Evolutionary conservation across 2,113 vertebrate species (phyloP).

Genomic region (Phrynosoma blainvillii): DNA sequence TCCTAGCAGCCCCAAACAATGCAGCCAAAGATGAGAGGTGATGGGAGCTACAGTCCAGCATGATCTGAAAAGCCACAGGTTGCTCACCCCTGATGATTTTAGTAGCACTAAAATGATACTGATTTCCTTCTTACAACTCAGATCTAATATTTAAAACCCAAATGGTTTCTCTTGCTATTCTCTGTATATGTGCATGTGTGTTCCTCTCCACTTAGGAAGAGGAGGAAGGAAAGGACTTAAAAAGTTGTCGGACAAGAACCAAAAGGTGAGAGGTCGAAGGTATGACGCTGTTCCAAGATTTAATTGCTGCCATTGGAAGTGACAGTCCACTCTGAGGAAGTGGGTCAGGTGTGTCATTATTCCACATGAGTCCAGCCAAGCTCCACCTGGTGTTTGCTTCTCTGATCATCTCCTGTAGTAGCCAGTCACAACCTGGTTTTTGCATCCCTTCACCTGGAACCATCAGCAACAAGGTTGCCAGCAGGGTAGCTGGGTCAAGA

Average conservation of each 20-base stretch:
- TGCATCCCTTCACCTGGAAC: neutral
- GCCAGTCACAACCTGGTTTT: neutral
- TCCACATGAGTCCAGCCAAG: neutral
- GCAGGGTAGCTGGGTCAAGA: too few species aligned
- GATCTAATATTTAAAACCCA: neutral
- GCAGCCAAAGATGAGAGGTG: neutral
- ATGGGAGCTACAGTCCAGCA: neutral
- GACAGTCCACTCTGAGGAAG: neutral
- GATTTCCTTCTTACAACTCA: neutral
- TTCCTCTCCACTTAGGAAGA: neutral
- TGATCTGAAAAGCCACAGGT: neutral
- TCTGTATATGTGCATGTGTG: neutral
- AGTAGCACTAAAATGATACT: neutral
- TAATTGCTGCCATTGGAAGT: slow-evolving; percentile 30
- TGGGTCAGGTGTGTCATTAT: neutral
- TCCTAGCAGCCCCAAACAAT: neutral
- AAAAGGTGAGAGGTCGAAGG: slow-evolving; percentile 37
- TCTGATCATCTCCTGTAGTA: neutral
- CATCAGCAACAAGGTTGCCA: neutral
- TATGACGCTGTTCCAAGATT: neutral
- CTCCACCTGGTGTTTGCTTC: neutral
- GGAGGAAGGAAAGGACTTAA: neutral
- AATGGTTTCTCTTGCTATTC: neutral
- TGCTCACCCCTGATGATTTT: neutral
- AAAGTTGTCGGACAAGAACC: neutral